Percentiles rank a stretch among this genome's conserved stretches.
These are phyloP conservation scores for Arizona elegans DNA, from an alignment of 2,113 vertebrate genomes.

Conservation along the genomic window DNA sequence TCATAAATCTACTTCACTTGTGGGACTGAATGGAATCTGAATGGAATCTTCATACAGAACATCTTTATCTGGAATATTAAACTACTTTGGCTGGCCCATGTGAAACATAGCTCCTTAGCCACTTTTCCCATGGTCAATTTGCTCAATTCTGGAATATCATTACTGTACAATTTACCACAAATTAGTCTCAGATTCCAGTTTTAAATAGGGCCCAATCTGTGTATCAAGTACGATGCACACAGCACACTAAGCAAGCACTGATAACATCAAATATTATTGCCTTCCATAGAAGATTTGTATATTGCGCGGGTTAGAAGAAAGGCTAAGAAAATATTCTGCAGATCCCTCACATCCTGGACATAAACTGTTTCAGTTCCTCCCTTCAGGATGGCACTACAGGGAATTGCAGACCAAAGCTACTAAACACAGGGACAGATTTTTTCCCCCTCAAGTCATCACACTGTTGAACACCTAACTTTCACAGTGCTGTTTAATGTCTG, in stretches of 20 bases:
- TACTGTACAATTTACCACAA: background rate
- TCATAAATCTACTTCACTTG: background rate
- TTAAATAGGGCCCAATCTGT: background rate
- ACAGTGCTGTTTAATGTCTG: too few relatives aligned
- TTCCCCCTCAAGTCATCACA: too few relatives aligned
- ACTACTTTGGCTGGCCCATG: background rate
- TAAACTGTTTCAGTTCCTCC: background rate
- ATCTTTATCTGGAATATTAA: background rate
- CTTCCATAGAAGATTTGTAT: background rate
- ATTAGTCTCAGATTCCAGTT: background rate
- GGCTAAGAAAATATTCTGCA: background rate
- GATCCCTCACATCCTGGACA: background rate
- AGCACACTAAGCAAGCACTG: background rate
- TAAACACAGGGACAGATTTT: too few relatives aligned
- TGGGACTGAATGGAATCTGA: background rate
- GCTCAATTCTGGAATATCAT: background rate
- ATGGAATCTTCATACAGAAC: background rate
- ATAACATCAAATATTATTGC: background rate
- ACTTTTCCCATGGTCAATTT: background rate
- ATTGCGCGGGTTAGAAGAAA: background rate
- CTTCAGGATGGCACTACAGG: background rate
- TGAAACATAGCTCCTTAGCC: background rate
- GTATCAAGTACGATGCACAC: background rate
- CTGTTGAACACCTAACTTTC: too few relatives aligned
- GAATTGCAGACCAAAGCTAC: too few relatives aligned